phyloP scores from a whole-genome alignment of 2,113 vertebrate species.

The Uropsilus gracilis region DNA sequence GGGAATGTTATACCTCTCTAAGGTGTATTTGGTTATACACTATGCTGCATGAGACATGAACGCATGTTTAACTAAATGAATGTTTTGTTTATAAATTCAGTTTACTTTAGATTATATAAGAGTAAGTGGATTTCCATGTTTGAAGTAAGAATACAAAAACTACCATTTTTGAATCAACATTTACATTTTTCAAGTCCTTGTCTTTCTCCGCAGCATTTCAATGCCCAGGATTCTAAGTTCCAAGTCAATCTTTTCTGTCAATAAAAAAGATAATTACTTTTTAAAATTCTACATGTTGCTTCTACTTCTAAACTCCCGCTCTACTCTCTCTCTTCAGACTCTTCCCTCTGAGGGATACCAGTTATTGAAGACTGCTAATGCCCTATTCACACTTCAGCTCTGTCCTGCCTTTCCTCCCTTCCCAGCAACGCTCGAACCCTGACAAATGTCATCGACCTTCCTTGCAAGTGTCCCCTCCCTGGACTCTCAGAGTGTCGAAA shows the following conservation, averaged over 20 bases:
- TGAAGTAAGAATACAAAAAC: background rate
- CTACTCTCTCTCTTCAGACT: background rate
- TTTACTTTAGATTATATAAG: conserved; percentile 4
- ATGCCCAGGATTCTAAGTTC: background rate
- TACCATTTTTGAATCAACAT: background rate
- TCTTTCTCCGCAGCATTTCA: background rate
- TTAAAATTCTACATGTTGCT: background rate
- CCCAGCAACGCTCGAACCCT: background rate
- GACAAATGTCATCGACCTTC: background rate
- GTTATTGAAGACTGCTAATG: background rate
- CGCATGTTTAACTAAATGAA: background rate
- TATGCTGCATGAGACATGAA: background rate
- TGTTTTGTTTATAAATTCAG: background rate
- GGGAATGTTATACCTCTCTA: background rate
- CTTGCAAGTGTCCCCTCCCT: background rate
- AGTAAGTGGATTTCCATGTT: background rate
- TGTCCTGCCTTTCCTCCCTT: background rate
- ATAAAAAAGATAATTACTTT: background rate
- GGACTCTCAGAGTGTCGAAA: background rate
- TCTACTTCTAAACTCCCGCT: background rate
- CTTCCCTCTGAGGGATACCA: background rate
- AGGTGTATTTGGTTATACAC: background rate
- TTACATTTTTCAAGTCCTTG: background rate
- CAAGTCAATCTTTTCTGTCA: background rate
- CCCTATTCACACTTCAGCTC: background rate